Percentiles rank a stretch among this genome's conserved stretches.
phyloP scores from a whole-genome alignment of 2,888 invertebrate species.

The Caenorhabditis sp. region DNA sequence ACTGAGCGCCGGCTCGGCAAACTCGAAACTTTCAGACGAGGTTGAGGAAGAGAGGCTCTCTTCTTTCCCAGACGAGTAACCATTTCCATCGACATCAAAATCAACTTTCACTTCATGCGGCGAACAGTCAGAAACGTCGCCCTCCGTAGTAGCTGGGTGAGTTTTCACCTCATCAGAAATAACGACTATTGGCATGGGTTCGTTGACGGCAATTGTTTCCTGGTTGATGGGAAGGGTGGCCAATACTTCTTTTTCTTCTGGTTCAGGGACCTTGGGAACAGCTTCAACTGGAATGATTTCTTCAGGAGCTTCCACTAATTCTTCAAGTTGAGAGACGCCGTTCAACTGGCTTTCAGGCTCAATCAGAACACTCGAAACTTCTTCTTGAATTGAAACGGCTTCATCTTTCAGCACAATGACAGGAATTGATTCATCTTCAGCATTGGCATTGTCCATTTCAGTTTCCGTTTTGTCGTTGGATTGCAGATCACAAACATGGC shows the following conservation, averaged over 20 bases:
- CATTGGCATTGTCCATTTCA: too few species aligned
- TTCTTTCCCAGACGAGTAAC: constrained; percentile 50
- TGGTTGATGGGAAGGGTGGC: constrained; percentile 9
- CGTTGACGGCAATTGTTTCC: constrained; percentile 11
- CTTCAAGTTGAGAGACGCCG: too few species aligned
- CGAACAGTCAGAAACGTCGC: constrained; percentile 26
- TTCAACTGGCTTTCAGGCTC: too few species aligned
- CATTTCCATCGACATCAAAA: too few species aligned
- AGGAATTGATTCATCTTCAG: too few species aligned
- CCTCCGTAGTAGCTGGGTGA: constrained; percentile 2
- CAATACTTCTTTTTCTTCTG: too few species aligned
- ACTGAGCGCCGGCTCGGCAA: constrained; percentile 27
- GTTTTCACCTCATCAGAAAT: constrained; percentile 44
- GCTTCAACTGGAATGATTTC: too few species aligned
- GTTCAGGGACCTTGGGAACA: neutral
- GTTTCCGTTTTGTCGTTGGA: too few species aligned
- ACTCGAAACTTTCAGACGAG: constrained; percentile 44
- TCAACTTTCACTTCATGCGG: constrained; percentile 40
- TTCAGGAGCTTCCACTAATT: neutral
- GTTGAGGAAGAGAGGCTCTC: constrained; percentile 43
- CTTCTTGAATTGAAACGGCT: too few species aligned
- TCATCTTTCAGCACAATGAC: too few species aligned
- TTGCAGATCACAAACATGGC: too few species aligned
- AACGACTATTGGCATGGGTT: constrained; percentile 34
- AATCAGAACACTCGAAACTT: too few species aligned